phyloP scores from a whole-genome alignment of 2,888 invertebrate species.

The Ditylenchus weischeri region DNA sequence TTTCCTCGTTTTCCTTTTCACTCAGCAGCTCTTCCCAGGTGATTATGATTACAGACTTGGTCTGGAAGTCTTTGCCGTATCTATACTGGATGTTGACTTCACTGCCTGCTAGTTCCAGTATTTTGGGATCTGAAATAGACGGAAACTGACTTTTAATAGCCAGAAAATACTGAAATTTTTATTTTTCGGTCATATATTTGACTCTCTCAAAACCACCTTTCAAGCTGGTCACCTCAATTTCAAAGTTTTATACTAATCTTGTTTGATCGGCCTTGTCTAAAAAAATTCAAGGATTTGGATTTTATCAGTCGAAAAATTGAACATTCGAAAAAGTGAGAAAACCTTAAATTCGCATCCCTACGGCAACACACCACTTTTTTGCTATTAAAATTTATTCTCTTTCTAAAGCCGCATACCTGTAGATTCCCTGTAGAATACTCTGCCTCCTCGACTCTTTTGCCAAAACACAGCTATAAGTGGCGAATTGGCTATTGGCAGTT shows the following conservation, averaged over 20 bases:
- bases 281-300: no score
- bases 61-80: slow-evolving; percentile 51
- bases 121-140: slow-evolving; percentile 44
- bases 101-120: slow-evolving; percentile 52
- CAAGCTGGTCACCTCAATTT: neutral
- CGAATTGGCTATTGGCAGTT: slow-evolving; percentile 36
- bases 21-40: slow-evolving; percentile 53
- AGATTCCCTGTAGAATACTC: slow-evolving; percentile 56
- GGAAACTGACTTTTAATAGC: no score
- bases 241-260: neutral
- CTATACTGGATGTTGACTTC: slow-evolving; percentile 59
- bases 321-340: neutral
- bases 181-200: no score
- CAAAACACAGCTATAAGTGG: slow-evolving; percentile 56
- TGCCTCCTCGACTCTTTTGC: slow-evolving; percentile 42
- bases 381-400: no score
- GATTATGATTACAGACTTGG: slow-evolving; percentile 53
- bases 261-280: no score
- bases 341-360: neutral
- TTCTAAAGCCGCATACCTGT: slow-evolving; percentile 34
- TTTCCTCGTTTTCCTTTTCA: slow-evolving; percentile 24
- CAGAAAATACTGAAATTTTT: neutral
- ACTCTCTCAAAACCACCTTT: no score
- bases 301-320: no score
- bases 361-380: no score